Evolutionary conservation across 1,140 invertebrate species (phyloP), one percentile per base, ranked within the genome.

Genomic region (Pogonomyrmex californicus): DNA sequence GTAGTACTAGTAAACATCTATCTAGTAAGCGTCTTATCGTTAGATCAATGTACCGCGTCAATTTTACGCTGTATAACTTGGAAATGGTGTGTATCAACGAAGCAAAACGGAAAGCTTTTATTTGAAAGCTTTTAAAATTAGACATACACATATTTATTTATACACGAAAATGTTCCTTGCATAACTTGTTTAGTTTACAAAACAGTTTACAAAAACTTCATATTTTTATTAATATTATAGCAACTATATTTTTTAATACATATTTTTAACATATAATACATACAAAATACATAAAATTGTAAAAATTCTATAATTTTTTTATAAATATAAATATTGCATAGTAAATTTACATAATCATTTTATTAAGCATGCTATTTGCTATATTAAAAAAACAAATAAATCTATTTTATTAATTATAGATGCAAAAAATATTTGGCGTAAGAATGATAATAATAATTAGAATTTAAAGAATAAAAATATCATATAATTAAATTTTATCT

Each of bases 71-170:
- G 17, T 38, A 38, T 70, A 68, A 70, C n/a, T 51, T 12, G 38
- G 36, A 68, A 81, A 68, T 68, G 36, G 63, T 10, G 49, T 5
- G 36, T 81, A 44, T 81, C 9, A 79, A 23, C 47, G n/a, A 81
- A 38, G 23, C 5, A 44, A 56, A 81, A 70, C 4, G 4, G 33
- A 68, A 70, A n/a, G 78, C n/a, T 81, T 56, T 70, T 70, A 70
- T 58, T 12, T 23, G 14, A 38, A 70, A 56, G 14, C 65, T 56
- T 56, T 70, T 1, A 71, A 4, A 70, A 33, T 41, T 56, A 70
- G 23, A 60, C 9, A 77, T 36, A 47, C 56, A 62, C 5, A 12
- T 62, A 33, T 77, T 56, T 62, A 44, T 38, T 62, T 60, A 12
- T 60, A 12, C 38, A 4, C 17, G 12, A 79, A 54, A 33, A 66